Conservation (phyloP, 2,888 invertebrate genomes). For the Helicoverpa assulta region DNA sequence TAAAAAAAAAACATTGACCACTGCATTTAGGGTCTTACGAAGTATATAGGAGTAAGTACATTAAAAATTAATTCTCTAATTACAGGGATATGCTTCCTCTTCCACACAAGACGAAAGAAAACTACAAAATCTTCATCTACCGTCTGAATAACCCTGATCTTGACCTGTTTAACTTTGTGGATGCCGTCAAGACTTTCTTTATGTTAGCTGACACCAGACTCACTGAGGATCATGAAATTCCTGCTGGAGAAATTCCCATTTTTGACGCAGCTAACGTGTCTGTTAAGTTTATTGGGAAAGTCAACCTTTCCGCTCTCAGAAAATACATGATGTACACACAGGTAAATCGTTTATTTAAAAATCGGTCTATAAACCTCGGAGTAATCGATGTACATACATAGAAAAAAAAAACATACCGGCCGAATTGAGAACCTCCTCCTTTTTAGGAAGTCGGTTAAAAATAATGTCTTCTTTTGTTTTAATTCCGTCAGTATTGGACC, state of each 20-base stretch:
- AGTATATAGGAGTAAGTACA: background rate
- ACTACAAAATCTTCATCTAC: slow-evolving; percentile 92
- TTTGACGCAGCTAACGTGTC: slow-evolving; percentile 92
- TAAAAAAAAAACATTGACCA: too few relatives aligned
- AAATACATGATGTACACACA: slow-evolving; percentile 94
- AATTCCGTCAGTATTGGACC: too few relatives aligned
- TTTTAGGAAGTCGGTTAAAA: too few relatives aligned
- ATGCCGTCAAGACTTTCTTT: slow-evolving; percentile 93
- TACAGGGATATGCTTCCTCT: slow-evolving; percentile 92
- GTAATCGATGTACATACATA: too few relatives aligned
- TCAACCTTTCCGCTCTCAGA: slow-evolving; percentile 91
- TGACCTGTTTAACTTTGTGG: slow-evolving; percentile 92
- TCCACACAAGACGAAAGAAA: slow-evolving; percentile 92
- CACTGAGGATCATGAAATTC: slow-evolving; percentile 90
- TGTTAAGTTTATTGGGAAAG: slow-evolving; percentile 91
- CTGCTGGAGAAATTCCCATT: slow-evolving; percentile 93
- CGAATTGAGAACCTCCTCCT: too few relatives aligned
- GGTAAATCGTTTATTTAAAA: slow-evolving; percentile 71
- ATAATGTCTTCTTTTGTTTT: background rate
- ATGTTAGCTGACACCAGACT: slow-evolving; percentile 93
- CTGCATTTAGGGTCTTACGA: too few relatives aligned
- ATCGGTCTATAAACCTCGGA: too few relatives aligned
- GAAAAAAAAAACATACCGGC: too few relatives aligned
- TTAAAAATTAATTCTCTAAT: slow-evolving; percentile 47
- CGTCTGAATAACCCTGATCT: slow-evolving; percentile 91